A percentile compares a stretch with the other conserved stretches of the same genome.
Evolutionary conservation across 2,888 invertebrate genomes (phyloP).

Genomic region (Cyclophora albipunctata): DNA sequence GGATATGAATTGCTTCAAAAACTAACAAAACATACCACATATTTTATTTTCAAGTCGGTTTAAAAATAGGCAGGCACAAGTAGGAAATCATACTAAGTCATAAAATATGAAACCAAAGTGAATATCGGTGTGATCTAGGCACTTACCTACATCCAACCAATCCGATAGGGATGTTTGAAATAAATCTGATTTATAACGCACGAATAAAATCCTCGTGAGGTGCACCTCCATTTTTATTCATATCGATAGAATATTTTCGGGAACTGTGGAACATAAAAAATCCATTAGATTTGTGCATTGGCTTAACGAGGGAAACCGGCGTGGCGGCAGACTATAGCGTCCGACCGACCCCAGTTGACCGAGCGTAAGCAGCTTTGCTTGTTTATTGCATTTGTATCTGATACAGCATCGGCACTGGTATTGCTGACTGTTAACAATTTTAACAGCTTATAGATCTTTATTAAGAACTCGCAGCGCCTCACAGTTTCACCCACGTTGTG

Average conservation of each 20-base stretch:
- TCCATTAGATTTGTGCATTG: constrained; percentile 62
- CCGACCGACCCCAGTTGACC: constrained; percentile 36
- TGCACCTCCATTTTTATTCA: constrained; percentile 51
- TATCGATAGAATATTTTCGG: constrained; percentile 34
- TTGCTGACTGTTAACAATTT: constrained; percentile 4
- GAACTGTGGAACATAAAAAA: constrained; percentile 49
- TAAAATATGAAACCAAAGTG: no score
- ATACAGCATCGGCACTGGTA: constrained; percentile 15
- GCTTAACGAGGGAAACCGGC: constrained; percentile 32
- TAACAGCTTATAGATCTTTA: constrained; percentile 1
- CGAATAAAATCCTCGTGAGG: constrained; percentile 44
- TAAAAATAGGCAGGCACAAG: no score
- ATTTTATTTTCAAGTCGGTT: no score
- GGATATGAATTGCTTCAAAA: no score
- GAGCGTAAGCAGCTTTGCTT: constrained; percentile 48
- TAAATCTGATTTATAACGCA: constrained; percentile 35
- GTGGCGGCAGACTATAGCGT: constrained; percentile 13
- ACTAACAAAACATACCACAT: no score
- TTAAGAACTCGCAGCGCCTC: no score
- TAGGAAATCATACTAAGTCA: no score
- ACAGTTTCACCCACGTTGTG: no score
- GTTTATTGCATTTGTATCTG: no score
- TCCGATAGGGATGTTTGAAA: constrained; percentile 14
- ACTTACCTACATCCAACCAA: no score
- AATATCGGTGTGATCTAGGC: no score